phyloP scores from a whole-genome alignment of 2,888 invertebrate species.

The Dorcus hopei region DNA sequence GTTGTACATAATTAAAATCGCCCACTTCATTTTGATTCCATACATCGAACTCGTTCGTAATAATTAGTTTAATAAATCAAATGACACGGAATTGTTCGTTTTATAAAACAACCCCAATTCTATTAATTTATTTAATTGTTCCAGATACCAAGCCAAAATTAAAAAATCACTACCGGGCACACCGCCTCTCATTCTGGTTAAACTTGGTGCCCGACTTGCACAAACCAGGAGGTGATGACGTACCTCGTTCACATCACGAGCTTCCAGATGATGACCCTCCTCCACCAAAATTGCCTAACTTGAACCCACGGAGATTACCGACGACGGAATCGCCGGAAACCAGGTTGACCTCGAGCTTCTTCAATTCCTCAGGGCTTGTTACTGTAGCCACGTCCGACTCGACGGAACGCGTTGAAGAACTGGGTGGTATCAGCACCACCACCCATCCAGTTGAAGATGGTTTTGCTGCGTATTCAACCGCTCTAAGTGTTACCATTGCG shows the following conservation, averaged over 20 bases:
- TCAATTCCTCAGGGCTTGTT: constrained; percentile 45
- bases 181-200: constrained; percentile 90
- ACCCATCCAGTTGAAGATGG: constrained; percentile 72
- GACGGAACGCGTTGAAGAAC: constrained; percentile 53
- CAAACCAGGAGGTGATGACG: constrained; percentile 82
- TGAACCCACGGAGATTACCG: constrained; percentile 55
- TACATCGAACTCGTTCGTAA: not conserved
- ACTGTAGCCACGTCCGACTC: constrained; percentile 39
- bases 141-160: constrained; percentile 85
- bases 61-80: too few relatives aligned
- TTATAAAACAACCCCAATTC: not conserved
- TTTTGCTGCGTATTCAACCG: constrained; percentile 87
- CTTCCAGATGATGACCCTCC: constrained; percentile 67
- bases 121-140: constrained; percentile 19
- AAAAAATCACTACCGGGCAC: constrained; percentile 91
- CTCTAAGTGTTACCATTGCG: constrained; percentile 88
- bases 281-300: constrained; percentile 56
- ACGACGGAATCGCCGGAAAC: constrained; percentile 48
- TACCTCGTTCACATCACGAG: constrained; percentile 80
- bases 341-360: constrained; percentile 34
- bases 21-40: not conserved
- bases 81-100: too few relatives aligned
- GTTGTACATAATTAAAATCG: not conserved
- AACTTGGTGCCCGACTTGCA: constrained; percentile 91
- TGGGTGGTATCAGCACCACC: constrained; percentile 50